These are phyloP conservation scores for Cyrtorhinus lividipennis DNA, from an alignment of 1,140 invertebrate genomes.

Conservation along the genomic window DNA sequence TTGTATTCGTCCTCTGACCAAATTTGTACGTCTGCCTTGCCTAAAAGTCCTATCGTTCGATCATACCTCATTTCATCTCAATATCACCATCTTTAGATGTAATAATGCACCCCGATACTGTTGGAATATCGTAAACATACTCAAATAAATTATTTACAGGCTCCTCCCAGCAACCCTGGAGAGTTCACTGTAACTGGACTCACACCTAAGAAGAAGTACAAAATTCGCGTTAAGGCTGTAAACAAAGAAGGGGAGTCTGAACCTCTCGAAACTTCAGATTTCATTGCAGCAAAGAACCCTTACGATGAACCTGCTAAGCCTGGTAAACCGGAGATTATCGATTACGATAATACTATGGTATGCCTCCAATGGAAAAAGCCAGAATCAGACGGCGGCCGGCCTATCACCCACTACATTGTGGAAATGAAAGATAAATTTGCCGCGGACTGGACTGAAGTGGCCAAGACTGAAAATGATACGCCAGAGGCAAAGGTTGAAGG, in stretches of 20 bases:
- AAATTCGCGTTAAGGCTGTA: constrained; percentile 93
- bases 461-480: constrained; percentile 59
- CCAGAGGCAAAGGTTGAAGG: constrained; percentile 70
- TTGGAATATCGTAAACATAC: too few relatives aligned
- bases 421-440: constrained; percentile 94
- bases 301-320: constrained; percentile 83
- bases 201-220: constrained; percentile 94
- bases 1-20: too few relatives aligned
- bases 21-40: background rate
- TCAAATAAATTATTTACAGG: constrained; percentile 24
- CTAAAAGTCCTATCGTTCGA: background rate
- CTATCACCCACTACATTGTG: constrained; percentile 86
- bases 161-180: constrained; percentile 41
- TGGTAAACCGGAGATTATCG: constrained; percentile 78
- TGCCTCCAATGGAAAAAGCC: constrained; percentile 83
- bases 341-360: constrained; percentile 86
- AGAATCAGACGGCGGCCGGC: constrained; percentile 77
- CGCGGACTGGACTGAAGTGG: constrained; percentile 73
- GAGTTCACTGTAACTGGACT: constrained; percentile 81
- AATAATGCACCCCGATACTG: too few relatives aligned
- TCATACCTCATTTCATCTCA: too few relatives aligned
- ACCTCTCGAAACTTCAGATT: constrained; percentile 76
- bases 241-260: constrained; percentile 98
- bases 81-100: too few relatives aligned
- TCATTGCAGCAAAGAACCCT: constrained; percentile 87